Conservation (phyloP, 1,140 invertebrate species). For the Papilio glaucus region DNA sequence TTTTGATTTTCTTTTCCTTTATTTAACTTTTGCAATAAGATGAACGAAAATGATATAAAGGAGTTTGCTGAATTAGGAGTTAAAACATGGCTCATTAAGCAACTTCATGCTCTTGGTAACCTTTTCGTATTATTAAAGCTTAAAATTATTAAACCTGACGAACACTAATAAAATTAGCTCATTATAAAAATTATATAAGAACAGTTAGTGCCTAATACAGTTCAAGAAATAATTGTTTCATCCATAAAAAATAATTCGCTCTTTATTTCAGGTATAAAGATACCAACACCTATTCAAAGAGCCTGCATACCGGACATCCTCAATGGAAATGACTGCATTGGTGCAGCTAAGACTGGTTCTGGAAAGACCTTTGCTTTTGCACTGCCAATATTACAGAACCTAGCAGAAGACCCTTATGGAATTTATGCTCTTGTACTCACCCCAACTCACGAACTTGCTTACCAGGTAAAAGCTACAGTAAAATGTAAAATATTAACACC, state of each 20-base stretch:
- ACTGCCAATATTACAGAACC: conserved; percentile 95
- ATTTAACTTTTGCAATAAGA: conserved; percentile 40
- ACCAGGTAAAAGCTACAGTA: conserved; percentile 83
- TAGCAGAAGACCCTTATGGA: conserved; percentile 96
- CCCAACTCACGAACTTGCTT: conserved; percentile 97
- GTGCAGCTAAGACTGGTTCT: conserved; percentile 98
- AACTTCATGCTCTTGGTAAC: conserved; percentile 72
- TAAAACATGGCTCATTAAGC: conserved; percentile 79
- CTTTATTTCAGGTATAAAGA: conserved; percentile 86
- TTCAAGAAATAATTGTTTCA: conserved; percentile 33
- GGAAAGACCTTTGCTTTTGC: conserved; percentile 99
- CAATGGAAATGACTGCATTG: conserved; percentile 94
- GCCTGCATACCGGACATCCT: conserved; percentile 93
- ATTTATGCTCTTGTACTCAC: conserved; percentile 98
- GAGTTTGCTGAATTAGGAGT: conserved; percentile 71
- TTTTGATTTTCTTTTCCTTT: background rate
- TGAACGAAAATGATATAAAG: conserved; percentile 66
- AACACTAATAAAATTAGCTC: too few relatives aligned
- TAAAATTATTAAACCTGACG: too few relatives aligned
- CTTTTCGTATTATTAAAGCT: background rate
- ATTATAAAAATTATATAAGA: background rate
- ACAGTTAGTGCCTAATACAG: background rate
- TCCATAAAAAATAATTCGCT: conserved; percentile 1
- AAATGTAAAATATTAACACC: too few relatives aligned
- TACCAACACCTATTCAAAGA: conserved; percentile 93